Conservation (phyloP, 2,888 invertebrate genomes). For the Platycnemis pennipes region DNA sequence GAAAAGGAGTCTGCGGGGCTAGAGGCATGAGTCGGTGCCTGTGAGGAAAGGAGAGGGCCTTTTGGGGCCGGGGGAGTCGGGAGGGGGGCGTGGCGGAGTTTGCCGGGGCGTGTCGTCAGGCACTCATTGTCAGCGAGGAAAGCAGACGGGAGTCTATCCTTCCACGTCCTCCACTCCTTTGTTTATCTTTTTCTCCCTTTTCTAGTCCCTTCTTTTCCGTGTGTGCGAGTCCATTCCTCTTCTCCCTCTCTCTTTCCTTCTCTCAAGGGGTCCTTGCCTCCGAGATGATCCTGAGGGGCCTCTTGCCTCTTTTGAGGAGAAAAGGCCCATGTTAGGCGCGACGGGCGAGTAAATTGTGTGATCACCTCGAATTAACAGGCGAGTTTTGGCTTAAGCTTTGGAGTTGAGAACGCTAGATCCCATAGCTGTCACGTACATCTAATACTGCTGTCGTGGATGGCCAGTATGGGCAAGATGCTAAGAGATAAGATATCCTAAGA, state of each 20-base stretch:
- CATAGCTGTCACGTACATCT: too few relatives aligned
- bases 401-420: too few relatives aligned
- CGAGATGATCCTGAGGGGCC: too few relatives aligned
- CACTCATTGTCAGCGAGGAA: too few relatives aligned
- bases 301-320: too few relatives aligned
- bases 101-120: neutral
- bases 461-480: too few relatives aligned
- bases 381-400: too few relatives aligned
- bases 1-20: neutral
- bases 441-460: too few relatives aligned
- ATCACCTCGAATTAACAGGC: too few relatives aligned
- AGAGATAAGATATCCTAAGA: too few relatives aligned
- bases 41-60: slow-evolving; percentile 1
- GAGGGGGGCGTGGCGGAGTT: neutral
- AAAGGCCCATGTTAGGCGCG: too few relatives aligned
- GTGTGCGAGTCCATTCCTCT: neutral
- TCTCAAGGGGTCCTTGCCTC: neutral
- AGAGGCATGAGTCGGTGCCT: neutral
- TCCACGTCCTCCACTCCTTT: slow-evolving; percentile 19
- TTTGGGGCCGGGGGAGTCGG: neutral
- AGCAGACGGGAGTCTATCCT: slow-evolving; percentile 39
- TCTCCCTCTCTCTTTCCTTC: neutral
- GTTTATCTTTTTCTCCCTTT: slow-evolving; percentile 39
- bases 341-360: too few relatives aligned
- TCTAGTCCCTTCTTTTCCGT: neutral